These are phyloP conservation scores for Regulus satrapa DNA, from an alignment of 2,113 vertebrate species.

Conservation along the genomic window DNA sequence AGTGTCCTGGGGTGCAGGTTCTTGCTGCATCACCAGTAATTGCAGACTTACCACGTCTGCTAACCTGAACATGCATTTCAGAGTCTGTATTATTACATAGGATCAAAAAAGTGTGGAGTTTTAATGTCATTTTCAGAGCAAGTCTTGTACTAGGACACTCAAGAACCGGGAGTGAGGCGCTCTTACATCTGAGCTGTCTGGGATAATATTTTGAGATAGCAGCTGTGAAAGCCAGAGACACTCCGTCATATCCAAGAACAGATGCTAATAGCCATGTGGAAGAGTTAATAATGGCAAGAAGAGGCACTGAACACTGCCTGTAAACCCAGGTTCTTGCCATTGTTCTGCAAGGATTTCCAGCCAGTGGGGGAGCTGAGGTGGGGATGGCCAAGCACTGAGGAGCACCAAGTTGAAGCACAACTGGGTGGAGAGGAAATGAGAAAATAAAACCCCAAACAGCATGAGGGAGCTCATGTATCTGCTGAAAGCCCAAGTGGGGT, in stretches of 20 bases:
- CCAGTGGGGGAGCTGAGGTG: not conserved
- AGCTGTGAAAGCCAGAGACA: not conserved
- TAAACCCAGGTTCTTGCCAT: not conserved
- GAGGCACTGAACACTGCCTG: not conserved
- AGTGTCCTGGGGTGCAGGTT: not conserved
- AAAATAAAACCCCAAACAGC: fast-evolving
- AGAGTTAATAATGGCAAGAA: not conserved
- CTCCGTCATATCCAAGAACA: not conserved
- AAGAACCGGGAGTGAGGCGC: not conserved
- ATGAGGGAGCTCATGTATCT: not conserved
- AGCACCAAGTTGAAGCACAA: not conserved
- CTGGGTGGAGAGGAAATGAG: not conserved
- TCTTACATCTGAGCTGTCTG: not conserved
- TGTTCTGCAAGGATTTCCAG: not conserved
- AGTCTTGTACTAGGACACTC: not conserved
- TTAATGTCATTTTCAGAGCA: not conserved
- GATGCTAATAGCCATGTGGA: not conserved
- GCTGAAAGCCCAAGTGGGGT: not conserved
- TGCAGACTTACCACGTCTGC: not conserved
- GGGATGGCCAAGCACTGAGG: not conserved
- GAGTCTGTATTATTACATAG: not conserved
- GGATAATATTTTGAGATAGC: not conserved
- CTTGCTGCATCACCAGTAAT: not conserved
- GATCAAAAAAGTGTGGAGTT: not conserved
- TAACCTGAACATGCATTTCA: not conserved